Evolutionary conservation across 2,113 vertebrate genomes (phyloP).

Genomic region (Thermophis baileyi): DNA sequence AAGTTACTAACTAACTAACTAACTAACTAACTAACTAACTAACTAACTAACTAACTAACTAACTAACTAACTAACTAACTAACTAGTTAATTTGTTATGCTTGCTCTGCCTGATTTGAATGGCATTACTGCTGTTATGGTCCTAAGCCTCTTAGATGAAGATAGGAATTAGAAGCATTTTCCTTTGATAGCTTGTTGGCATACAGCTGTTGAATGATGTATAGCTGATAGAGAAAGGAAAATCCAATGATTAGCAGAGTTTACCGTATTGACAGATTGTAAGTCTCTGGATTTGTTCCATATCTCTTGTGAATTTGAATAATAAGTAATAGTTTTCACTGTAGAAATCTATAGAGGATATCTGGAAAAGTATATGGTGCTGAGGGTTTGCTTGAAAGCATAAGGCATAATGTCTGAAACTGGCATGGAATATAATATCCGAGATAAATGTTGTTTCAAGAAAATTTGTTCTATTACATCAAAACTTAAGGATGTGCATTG

Average conservation of each 20-base stretch:
- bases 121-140: background rate
- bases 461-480: rapidly evolving
- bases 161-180: background rate
- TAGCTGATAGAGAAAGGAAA: background rate
- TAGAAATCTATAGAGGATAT: background rate
- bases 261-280: background rate
- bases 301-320: background rate
- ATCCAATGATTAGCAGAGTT: background rate
- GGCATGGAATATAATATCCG: background rate
- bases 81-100: background rate
- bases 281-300: background rate
- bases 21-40: too few relatives aligned
- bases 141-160: background rate
- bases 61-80: background rate
- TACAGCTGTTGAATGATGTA: background rate
- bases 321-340: background rate
- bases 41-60: background rate
- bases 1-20: too few relatives aligned
- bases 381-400: background rate
- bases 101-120: background rate
- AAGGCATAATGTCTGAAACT: background rate
- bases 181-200: background rate
- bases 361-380: background rate
- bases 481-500: background rate
- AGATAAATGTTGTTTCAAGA: background rate